Conservation (phyloP, 2,797 vertebrate species). For the Eulemur coronatus region DNA sequence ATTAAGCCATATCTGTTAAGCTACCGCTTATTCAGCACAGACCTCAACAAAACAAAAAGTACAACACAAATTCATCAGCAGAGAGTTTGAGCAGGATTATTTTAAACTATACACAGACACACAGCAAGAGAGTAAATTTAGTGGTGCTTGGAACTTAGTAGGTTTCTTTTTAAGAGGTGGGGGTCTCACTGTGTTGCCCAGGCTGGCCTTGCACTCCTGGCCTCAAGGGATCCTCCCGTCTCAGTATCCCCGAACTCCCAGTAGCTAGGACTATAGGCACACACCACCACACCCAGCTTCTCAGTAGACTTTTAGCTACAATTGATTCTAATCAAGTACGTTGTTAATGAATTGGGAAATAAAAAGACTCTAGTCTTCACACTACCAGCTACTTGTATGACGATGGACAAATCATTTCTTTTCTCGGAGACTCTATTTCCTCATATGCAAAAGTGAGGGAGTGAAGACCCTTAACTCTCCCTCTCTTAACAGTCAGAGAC, state of each 20-base stretch:
- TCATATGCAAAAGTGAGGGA: neutral
- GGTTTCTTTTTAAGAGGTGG: neutral
- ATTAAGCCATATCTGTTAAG: neutral
- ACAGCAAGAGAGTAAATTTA: neutral
- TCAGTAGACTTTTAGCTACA: neutral
- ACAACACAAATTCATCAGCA: neutral
- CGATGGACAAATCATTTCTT: neutral
- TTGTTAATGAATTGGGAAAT: neutral
- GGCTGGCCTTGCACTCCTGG: neutral
- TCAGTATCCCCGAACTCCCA: no score
- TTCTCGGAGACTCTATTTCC: neutral
- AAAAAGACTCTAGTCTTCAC: neutral
- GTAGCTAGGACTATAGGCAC: neutral
- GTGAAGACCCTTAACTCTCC: neutral
- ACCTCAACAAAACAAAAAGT: neutral
- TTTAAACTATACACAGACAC: neutral
- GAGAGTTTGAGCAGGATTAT: neutral
- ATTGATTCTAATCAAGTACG: neutral
- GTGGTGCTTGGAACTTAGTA: neutral
- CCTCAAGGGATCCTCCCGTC: neutral
- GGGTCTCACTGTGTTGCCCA: neutral
- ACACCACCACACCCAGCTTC: neutral
- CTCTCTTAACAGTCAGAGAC: neutral
- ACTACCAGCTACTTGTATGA: neutral
- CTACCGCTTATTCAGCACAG: neutral